These are phyloP conservation scores for Xiphorhynchus elegans DNA, from an alignment of 2,113 vertebrate species.

Conservation along the genomic window DNA sequence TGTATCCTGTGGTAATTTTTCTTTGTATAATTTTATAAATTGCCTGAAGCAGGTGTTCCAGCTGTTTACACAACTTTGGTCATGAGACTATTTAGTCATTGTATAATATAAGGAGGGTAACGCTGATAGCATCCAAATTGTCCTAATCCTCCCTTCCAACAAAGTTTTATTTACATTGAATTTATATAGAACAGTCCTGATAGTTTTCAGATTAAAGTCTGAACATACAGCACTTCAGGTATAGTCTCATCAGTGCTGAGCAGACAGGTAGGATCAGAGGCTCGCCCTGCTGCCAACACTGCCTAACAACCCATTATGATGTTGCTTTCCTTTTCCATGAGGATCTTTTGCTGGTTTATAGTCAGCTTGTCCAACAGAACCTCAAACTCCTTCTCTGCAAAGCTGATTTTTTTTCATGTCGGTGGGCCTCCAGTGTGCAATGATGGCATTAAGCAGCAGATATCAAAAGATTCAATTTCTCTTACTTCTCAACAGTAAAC, in stretches of 20 bases:
- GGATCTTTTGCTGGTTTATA: not conserved
- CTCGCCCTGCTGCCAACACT: not conserved
- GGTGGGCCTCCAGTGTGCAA: not conserved
- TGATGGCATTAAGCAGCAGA: not conserved
- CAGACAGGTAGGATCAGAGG: not conserved
- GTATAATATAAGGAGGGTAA: not conserved
- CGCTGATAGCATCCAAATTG: not conserved
- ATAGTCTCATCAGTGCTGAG: not conserved
- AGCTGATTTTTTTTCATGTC: not conserved
- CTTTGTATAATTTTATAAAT: not conserved
- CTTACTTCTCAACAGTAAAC: not conserved
- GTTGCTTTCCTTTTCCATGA: not conserved
- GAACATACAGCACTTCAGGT: not conserved
- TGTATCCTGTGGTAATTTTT: not conserved
- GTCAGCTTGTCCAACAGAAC: not conserved
- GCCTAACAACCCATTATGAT: too few species aligned
- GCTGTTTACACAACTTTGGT: not conserved
- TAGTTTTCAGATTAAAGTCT: not conserved
- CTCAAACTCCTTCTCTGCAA: not conserved
- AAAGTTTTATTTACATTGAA: not conserved
- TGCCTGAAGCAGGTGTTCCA: not conserved
- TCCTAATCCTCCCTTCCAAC: not conserved
- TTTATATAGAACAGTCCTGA: not conserved
- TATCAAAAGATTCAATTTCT: not conserved
- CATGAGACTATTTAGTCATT: not conserved